Percentiles rank a stretch among this genome's conserved stretches.
phyloP scores from a whole-genome alignment of 1,140 invertebrate genomes.

The Acyrthosiphon pisum region DNA sequence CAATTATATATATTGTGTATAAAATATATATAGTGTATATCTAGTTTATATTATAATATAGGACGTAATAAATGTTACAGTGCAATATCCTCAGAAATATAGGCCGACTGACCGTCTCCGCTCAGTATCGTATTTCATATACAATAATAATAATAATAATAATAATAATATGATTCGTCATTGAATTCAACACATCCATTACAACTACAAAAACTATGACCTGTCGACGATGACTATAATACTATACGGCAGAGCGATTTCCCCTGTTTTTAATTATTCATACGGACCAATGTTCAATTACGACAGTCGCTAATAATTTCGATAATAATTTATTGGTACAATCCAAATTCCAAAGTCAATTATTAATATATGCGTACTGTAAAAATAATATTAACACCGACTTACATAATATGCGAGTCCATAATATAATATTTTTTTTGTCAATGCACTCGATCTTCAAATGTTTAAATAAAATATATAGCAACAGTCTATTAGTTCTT shows the following conservation, averaged over 20 bases:
- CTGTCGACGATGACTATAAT: background rate
- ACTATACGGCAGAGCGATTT: background rate
- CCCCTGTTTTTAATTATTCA: background rate
- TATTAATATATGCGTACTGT: background rate
- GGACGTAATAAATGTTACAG: too few species aligned
- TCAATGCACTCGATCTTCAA: background rate
- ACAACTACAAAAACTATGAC: background rate
- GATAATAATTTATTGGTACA: background rate
- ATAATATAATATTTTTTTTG: background rate
- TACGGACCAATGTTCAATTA: background rate
- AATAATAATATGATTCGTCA: background rate
- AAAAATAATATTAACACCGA: background rate
- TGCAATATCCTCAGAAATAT: background rate
- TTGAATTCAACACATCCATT: background rate
- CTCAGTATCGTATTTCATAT: background rate
- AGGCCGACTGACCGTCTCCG: background rate
- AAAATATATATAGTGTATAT: too few species aligned
- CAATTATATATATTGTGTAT: too few species aligned
- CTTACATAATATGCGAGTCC: background rate
- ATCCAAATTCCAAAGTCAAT: background rate
- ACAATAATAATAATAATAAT: too few species aligned
- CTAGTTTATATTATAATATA: too few species aligned
- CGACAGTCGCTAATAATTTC: background rate
- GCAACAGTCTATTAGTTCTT: too few species aligned
- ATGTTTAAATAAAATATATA: background rate